Evolutionary conservation across 2,113 vertebrate genomes (phyloP), one percentile per base, ranked within the genome.

Genomic region (Columbina picui): DNA sequence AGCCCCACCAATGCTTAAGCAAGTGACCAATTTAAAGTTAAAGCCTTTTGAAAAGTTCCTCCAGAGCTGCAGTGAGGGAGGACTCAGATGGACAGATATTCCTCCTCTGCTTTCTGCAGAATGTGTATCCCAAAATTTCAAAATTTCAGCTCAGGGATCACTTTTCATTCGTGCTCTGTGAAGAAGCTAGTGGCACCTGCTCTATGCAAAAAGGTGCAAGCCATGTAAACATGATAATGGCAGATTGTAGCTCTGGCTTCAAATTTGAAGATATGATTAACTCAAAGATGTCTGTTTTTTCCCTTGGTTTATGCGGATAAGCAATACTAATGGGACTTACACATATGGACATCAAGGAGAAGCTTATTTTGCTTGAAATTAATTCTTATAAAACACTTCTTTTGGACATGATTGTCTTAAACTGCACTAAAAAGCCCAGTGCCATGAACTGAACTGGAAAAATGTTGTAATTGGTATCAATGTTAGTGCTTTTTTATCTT

Each of bases 301-400:
- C 56, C 17, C 26, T 67, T 90, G 68, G 29, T 88, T 94, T 91
- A 77, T 74, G 21, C 0, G 0, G 25, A 57, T 78, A n/a, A 93
- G 49, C 81, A 94, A 90, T 78, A 30, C 30, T 81, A 78, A 47
- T 52, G 36, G 36, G 85, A 82, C n/a, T 82, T 78, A 68, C 15
- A 68, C 21, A 75, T 68, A 75, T 17, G 30, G 56, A 84, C 73
- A 61, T 79, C 70, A 76, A 87, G 27, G 22, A 6, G 26, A 89
- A 92, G 25, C 12, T 92, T 90, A 60, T 75, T 94, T 93, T 79
- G 5, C n/a, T 83, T 92, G 52, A 89, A 87, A 89, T 91, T 74
- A 68, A 68, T 84, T 75, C 7, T 41, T 61, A 74, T 64, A 14
- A 50, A 73, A 39, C 29, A 13, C 9, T 22, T 52, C 50, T 30